Conservation (phyloP, 2,888 invertebrate genomes). For the Apodemia duryi region DNA sequence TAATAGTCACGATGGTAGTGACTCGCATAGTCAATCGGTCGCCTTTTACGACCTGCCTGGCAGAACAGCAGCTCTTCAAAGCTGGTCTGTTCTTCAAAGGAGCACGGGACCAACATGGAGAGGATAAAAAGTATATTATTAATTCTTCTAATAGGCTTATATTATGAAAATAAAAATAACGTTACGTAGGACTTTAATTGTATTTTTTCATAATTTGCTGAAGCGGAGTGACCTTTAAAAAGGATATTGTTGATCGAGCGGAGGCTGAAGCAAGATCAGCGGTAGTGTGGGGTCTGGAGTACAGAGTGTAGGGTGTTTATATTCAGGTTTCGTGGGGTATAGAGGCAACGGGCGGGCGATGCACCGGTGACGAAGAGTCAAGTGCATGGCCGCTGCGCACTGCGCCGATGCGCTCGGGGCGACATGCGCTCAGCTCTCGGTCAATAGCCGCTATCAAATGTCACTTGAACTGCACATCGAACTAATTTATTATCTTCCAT, state of each 20-base stretch:
- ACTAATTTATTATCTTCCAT: neutral
- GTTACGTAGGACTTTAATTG: neutral
- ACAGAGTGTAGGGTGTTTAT: slow-evolving; percentile 21
- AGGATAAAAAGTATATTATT: no score
- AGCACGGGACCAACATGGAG: no score
- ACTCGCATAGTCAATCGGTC: no score
- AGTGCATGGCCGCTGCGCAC: slow-evolving; percentile 66
- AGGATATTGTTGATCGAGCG: slow-evolving; percentile 39
- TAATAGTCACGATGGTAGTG: no score
- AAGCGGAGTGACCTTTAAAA: slow-evolving; percentile 42
- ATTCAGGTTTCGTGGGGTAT: slow-evolving; percentile 33
- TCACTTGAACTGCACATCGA: slow-evolving; percentile 20
- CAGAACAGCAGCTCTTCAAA: no score
- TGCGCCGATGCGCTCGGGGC: slow-evolving; percentile 55
- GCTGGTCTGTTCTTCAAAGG: no score
- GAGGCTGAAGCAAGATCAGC: slow-evolving; percentile 29
- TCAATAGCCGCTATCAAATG: slow-evolving; percentile 53
- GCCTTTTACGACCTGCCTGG: no score
- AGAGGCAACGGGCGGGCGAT: slow-evolving; percentile 58
- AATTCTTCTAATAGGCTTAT: no score
- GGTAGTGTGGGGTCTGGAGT: slow-evolving; percentile 28
- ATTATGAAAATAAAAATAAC: neutral
- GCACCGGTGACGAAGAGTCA: slow-evolving; percentile 62
- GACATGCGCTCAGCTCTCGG: slow-evolving; percentile 53
- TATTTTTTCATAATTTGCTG: slow-evolving; percentile 27